Base-by-base conservation (phyloP, 1,140 invertebrate species). In the Heliothis virescens region DNA sequence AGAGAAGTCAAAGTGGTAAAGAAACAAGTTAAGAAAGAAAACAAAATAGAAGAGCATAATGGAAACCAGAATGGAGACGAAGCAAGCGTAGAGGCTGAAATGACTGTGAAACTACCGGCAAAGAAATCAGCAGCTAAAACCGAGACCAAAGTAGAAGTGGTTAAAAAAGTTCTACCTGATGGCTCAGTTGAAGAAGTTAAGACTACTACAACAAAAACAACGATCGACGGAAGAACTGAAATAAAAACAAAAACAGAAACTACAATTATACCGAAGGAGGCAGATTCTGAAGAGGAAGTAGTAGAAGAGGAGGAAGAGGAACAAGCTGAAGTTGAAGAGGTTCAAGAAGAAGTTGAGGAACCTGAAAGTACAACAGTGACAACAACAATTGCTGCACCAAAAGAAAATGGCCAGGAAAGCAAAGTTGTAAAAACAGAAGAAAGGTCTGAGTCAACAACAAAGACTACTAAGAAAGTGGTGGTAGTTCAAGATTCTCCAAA, bases 121-220 rank as follows among this genome's bases (percentile, higher is more conserved):
- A 94, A 94, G 80, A 93, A 93, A 81, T 89, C 90, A 41, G 89
- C 88, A 71, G 91, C 90, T 4, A 94, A 90, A 82, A 92, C 90
- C 71, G 93, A 94, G 83, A 94, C 92, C 50, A 90, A 90, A 81
- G 92, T 94, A n/a, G 91, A 94, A 84, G 89, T 94, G 59, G 82
- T 83, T n/a, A 92, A 91, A 81, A 92, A 90, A 86, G 79, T 83
- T 81, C 87, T 93, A 74, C 91, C 93, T 1, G 91, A 94, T 88
- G 93, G 92, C 12, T 85, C 88, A 15, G 72, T 92, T 26, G 89
- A 94, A 82, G 93, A 94, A 88, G 82, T 90, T 15, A 94, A 92
- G 84, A 93, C 85, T 16, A 94, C 92, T 16, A 94, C 85, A 79
- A 94, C 93, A 57, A 94, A 88, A 84, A 93, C 92, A 16, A 94